Base-by-base conservation (phyloP, 2,797 vertebrate species). In the Cryptoprocta ferox region DNA sequence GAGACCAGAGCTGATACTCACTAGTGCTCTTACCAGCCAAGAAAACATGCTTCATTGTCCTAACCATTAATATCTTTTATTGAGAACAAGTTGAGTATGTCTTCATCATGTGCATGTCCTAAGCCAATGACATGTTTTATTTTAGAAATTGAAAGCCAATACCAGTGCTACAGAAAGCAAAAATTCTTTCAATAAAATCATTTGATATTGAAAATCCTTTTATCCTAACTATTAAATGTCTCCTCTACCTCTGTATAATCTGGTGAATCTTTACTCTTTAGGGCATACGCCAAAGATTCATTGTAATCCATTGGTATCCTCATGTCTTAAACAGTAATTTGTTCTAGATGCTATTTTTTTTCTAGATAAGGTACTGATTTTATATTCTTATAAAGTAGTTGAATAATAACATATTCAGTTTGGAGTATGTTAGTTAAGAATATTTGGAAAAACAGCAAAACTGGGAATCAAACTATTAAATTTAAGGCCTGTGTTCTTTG, bases 341-440 rank as follows among this genome's bases (percentile, higher is more conserved):
- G n/a, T 97, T 97, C 83, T 98, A 98, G 94, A 98, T 98, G 96
- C 96, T 98, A 16, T 37, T 75, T 65, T 98, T 95, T 81, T 28
- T 28, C 79, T 18, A 94, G 92, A 97, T 97, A 97, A 97, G 68
- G 61, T 98, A 90, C 79, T 97, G 95, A 97, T 97, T 97, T 98
- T 96, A 71, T 96, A 97, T 61, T 50, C 93, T 98, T 97, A 80
- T 95, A 95, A 98, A 97, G 95, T 96, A 83, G 19, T 66, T 97
- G 91, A 95, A 83, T 75, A 91, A 61, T 84, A 56, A 70, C n/a
- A 48, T 48, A 75, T 48, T 96, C 91, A 26, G 35, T 97, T 98
- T 81, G 78, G 91, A 97, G 82, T 88, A n/a, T 56, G 80, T 88
- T 94, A 93, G 71, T 83, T 63, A 50, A 94, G 73, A 87, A 3